Evolutionary conservation across 2,113 vertebrate species (phyloP).

Genomic region (Gila orcuttii): DNA sequence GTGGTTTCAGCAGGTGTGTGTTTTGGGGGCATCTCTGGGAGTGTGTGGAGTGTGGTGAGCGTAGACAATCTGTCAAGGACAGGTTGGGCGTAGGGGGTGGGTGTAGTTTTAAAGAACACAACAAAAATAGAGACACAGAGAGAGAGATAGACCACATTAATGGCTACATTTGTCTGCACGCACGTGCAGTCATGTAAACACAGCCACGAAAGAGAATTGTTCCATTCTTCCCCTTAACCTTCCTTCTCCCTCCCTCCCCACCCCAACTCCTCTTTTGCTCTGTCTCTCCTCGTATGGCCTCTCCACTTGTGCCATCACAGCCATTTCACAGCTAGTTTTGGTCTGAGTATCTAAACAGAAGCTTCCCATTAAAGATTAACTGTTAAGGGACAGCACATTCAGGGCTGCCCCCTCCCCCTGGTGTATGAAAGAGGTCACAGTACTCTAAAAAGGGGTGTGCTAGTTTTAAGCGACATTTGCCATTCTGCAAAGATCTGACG

Average conservation of each 20-base stretch:
- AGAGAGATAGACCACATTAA: conserved; percentile 63
- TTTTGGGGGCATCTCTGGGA: conserved; percentile 15
- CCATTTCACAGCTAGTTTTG: conserved; percentile 72
- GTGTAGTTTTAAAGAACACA: conserved; percentile 28
- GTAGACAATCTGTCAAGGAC: conserved; percentile 39
- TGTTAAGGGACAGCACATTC: conserved; percentile 16
- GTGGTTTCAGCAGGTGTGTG: conserved; percentile 23
- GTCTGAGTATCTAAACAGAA: conserved; percentile 71
- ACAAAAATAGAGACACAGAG: conserved; percentile 50
- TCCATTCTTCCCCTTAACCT: conserved; percentile 52
- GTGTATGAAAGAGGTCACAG: conserved; percentile 9
- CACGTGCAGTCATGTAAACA: conserved; percentile 68
- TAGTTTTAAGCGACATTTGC: conserved; percentile 17
- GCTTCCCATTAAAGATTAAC: conserved; percentile 78
- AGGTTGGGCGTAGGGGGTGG: not conserved
- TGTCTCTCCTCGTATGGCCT: conserved; percentile 26
- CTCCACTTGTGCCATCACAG: conserved; percentile 72
- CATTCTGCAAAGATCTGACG: conserved; percentile 3
- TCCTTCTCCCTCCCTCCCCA: conserved; percentile 1
- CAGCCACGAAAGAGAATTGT: conserved; percentile 63
- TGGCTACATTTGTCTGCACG: conserved; percentile 71
- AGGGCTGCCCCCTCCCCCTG: conserved; percentile 1
- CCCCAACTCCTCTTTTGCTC: conserved; percentile 40
- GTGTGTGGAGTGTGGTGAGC: conserved; percentile 39
- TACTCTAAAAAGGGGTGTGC: not conserved